Percentiles rank a stretch among this genome's conserved stretches.
These are phyloP conservation scores for Scaptodrosophila latifasciaeformis DNA, from an alignment of 2,888 invertebrate species.

Conservation along the genomic window DNA sequence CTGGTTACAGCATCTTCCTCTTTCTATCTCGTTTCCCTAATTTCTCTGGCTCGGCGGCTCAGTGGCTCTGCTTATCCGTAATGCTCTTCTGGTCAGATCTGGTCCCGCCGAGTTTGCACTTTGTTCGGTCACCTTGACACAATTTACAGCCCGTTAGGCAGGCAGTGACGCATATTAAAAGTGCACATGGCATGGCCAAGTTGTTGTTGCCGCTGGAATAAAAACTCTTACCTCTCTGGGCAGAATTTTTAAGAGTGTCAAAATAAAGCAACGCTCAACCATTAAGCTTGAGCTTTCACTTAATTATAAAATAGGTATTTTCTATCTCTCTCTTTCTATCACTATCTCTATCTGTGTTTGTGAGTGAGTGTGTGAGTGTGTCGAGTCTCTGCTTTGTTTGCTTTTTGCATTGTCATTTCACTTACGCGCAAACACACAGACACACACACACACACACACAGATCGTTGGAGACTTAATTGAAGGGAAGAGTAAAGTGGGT, in stretches of 20 bases:
- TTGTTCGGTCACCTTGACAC: conserved; percentile 52
- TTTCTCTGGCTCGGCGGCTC: no score
- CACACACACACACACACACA: background rate
- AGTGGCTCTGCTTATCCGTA: no score
- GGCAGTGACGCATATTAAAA: conserved; percentile 48
- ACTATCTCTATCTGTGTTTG: background rate
- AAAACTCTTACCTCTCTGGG: conserved; percentile 32
- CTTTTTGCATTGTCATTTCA: conserved; percentile 20
- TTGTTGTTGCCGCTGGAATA: conserved; percentile 40
- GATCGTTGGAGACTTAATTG: background rate
- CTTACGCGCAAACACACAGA: conserved; percentile 3
- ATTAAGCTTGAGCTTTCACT: conserved; percentile 38
- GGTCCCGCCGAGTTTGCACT: background rate
- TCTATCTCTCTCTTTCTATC: background rate
- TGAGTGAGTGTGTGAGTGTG: background rate
- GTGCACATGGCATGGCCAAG: conserved; percentile 40
- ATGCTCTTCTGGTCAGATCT: no score
- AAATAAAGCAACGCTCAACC: conserved; percentile 13
- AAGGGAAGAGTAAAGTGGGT: background rate
- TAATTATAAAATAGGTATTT: conserved; percentile 38
- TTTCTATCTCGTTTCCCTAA: no score
- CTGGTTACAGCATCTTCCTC: no score
- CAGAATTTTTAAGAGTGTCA: conserved; percentile 26
- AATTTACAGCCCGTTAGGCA: conserved; percentile 58
- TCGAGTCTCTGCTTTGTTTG: conserved; percentile 14